phyloP scores from a whole-genome alignment of 2,797 vertebrate genomes.

The Myotis myotis region DNA sequence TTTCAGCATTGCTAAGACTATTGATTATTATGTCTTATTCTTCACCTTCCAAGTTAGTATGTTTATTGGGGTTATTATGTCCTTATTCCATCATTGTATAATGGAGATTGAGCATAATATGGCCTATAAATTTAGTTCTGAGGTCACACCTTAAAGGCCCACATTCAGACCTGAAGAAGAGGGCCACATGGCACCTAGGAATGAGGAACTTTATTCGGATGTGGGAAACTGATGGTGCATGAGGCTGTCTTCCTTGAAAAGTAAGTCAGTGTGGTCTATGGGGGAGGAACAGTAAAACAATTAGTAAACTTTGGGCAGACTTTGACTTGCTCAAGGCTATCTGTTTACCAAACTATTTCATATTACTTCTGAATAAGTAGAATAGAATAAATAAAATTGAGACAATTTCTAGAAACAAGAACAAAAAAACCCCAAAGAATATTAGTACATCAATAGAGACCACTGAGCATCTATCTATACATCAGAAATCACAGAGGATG shows the following conservation, averaged over 20 bases:
- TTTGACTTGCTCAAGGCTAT: not conserved
- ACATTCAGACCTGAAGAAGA: not conserved
- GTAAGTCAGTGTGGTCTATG: not conserved
- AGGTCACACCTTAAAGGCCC: not conserved
- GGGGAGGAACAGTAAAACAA: not conserved
- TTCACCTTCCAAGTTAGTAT: not conserved
- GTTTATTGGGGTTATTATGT: not conserved
- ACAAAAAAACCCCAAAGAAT: not conserved
- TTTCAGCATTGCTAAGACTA: not conserved
- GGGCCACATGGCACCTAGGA: not conserved
- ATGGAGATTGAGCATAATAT: not conserved
- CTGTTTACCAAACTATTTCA: not conserved
- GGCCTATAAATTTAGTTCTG: not conserved
- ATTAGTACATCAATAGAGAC: not conserved
- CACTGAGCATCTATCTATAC: not conserved
- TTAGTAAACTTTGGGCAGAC: not conserved
- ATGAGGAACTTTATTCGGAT: not conserved
- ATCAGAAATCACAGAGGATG: not conserved
- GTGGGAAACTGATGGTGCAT: not conserved
- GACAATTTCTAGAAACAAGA: not conserved
- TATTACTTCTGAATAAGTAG: not conserved
- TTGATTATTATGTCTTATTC: not conserved
- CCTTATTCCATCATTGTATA: not conserved
- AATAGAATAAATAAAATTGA: not conserved
- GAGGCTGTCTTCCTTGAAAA: not conserved